phyloP scores from a whole-genome alignment of 2,797 vertebrate genomes.

The Manis pentadactyla region DNA sequence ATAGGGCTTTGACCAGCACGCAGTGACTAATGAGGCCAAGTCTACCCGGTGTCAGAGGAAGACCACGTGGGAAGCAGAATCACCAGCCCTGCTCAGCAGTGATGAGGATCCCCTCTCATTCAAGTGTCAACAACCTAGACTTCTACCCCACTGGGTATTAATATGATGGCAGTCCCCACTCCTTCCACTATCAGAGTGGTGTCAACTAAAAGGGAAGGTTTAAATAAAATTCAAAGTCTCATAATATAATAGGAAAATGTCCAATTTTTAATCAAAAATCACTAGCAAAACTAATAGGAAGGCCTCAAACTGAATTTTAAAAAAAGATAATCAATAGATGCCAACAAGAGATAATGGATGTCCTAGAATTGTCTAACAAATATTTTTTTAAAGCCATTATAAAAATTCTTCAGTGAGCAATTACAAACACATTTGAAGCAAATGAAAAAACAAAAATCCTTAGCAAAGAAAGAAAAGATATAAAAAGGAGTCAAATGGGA shows the following conservation, averaged over 20 bases:
- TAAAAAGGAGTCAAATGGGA: not conserved
- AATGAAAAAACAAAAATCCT: not conserved
- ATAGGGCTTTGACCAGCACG: not conserved
- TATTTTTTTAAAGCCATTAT: not conserved
- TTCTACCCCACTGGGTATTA: not conserved
- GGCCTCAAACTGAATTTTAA: not conserved
- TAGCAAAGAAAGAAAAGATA: not conserved
- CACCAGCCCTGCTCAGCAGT: not conserved
- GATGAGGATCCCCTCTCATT: not conserved
- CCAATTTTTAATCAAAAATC: not conserved
- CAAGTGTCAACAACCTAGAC: not conserved
- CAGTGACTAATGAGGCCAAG: not conserved
- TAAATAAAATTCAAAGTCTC: slow-evolving; percentile 21
- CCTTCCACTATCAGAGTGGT: not conserved
- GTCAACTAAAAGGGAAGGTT: not conserved
- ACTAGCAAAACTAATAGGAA: not conserved
- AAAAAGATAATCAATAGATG: not conserved
- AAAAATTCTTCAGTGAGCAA: not conserved
- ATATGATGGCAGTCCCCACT: not conserved
- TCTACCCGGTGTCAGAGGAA: not conserved
- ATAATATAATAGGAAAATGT: slow-evolving; percentile 8
- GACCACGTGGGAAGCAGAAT: not conserved
- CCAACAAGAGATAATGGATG: not conserved
- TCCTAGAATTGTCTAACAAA: not conserved
- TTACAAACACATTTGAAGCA: not conserved